A percentile compares a stretch with the other conserved stretches of the same genome.
These are phyloP conservation scores for Malthinus seriepunctatus DNA, from an alignment of 2,888 invertebrate genomes.

Conservation along the genomic window DNA sequence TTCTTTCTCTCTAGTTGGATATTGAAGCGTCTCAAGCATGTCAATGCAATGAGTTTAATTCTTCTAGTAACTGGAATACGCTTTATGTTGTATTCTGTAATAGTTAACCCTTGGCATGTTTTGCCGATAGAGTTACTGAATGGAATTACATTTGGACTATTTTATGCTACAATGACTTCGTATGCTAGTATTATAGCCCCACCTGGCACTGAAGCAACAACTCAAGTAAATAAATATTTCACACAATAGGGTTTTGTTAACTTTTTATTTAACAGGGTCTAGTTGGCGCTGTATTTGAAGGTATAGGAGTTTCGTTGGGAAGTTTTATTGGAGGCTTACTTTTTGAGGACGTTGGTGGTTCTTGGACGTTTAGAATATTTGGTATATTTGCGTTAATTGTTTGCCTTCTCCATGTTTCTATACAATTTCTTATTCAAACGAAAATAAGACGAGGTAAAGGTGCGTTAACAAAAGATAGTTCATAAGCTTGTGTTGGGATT, in stretches of 20 bases:
- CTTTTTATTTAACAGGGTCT: slow-evolving; percentile 64
- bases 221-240: slow-evolving; percentile 64
- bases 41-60: slow-evolving; percentile 82
- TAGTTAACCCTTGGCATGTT: slow-evolving; percentile 81
- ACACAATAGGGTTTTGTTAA: background rate
- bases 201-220: slow-evolving; percentile 82
- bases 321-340: slow-evolving; percentile 77
- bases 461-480: slow-evolving; percentile 9
- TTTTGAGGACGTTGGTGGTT: slow-evolving; percentile 67
- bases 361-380: slow-evolving; percentile 71
- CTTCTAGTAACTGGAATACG: slow-evolving; percentile 78
- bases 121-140: slow-evolving; percentile 85
- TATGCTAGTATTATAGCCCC: slow-evolving; percentile 85
- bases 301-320: slow-evolving; percentile 79
- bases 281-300: slow-evolving; percentile 86
- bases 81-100: slow-evolving; percentile 78
- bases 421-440: slow-evolving; percentile 51
- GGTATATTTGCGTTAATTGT: slow-evolving; percentile 69
- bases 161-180: slow-evolving; percentile 86
- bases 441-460: slow-evolving; percentile 30
- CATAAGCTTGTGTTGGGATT: too few relatives aligned
- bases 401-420: slow-evolving; percentile 61
- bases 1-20: slow-evolving; percentile 82
- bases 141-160: slow-evolving; percentile 86
- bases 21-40: slow-evolving; percentile 78